Evolutionary conservation across 2,888 invertebrate genomes (phyloP).

Genomic region (Macrophya alboannulata): DNA sequence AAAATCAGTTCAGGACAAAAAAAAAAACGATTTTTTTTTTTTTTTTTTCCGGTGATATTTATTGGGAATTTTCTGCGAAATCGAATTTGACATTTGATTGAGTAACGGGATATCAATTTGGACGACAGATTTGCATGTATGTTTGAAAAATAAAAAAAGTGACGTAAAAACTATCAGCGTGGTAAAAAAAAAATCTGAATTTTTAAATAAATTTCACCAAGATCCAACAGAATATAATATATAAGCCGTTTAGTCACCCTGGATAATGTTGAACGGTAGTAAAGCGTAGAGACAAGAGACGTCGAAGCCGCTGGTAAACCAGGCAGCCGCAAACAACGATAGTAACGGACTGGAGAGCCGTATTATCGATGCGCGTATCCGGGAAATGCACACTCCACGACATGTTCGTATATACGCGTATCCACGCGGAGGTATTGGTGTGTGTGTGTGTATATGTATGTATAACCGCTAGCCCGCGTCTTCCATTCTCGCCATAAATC

Average conservation of each 20-base stretch:
- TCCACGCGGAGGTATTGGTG: background rate
- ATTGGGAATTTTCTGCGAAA: background rate
- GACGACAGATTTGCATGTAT: background rate
- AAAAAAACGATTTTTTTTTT: no score
- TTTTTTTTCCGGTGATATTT: background rate
- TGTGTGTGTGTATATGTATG: background rate
- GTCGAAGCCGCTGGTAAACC: conserved; percentile 11
- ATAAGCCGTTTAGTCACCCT: background rate
- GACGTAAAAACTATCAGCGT: background rate
- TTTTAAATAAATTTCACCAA: background rate
- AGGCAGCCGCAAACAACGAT: conserved; percentile 6
- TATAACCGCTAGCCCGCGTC: background rate
- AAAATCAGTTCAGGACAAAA: background rate
- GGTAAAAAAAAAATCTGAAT: background rate
- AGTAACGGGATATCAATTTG: no score
- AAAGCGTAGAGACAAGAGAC: conserved; percentile 13
- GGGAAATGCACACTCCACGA: conserved; percentile 25
- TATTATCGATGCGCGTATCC: conserved; percentile 38
- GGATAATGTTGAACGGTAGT: background rate
- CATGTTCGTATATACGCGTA: background rate
- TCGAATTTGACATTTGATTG: background rate
- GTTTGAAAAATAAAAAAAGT: background rate
- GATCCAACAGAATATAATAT: background rate
- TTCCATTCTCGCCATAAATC: conserved; percentile 42
- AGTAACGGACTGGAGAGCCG: conserved; percentile 15